Base-by-base conservation (phyloP, 2,797 vertebrate species). In the Bucorvus abyssinicus region DNA sequence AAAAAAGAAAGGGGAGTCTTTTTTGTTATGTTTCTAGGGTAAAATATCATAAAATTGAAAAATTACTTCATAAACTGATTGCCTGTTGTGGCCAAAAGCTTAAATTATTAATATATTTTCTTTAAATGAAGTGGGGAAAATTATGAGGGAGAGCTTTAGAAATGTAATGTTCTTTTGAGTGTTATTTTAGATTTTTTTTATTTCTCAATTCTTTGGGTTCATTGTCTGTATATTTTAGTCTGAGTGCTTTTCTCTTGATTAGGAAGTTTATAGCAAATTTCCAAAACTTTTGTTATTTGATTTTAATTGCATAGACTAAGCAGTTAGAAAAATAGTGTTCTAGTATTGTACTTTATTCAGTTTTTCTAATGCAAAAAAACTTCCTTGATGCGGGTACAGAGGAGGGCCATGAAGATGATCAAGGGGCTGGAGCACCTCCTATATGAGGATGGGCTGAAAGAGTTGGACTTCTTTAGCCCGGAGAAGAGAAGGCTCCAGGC, bases 21-120 rank as follows among this genome's bases (percentile, higher is more conserved):
- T 60, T 89, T 76, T 78, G 36, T 87, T 92, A 7, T 69, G 78
- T 87, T 84, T 94, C 64, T 64, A 36, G 63, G 75, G 45, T 82
- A 78, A 23, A 85, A 34, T 76, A 53, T 42, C 19, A 55, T 95
- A 89, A 94, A 78, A 79, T 74, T 94, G 38, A 94, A 95, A 93
- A 90, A 65, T 87, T 14, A 84, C 64, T 91, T 96, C 63, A 81
- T 92, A 84, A 95, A 84, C 77, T 78, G 60, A 78, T 96, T 95
- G 32, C 69, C 30, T 87, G 24, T n/a, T 77, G 19, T 17, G 8
- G 80, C 57, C 12, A 21, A 68, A 84, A 57, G 23, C 55, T 87
- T 90, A 45, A 84, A 89, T 87, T 90, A 57, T 77, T 89, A 27
- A 6, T 50, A 60, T 42, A n/a, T 67, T 70, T 84, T 89, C 45